A percentile compares a stretch with the other conserved stretches of the same genome.
These are phyloP conservation scores for Psococerastis gibbosa DNA, from an alignment of 2,888 invertebrate genomes.

Conservation along the genomic window DNA sequence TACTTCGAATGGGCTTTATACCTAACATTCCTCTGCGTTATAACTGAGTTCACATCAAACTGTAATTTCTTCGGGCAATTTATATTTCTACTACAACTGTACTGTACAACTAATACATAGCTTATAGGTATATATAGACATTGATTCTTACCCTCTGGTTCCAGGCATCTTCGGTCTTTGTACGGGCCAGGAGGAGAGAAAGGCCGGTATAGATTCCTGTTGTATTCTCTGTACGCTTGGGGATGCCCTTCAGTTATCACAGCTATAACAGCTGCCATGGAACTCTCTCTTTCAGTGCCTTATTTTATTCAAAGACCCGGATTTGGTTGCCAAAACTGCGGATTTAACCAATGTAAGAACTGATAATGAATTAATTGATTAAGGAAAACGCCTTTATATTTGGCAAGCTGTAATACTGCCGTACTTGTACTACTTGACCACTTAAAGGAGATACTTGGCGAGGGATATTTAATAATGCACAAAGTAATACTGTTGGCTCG, in stretches of 20 bases:
- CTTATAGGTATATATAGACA: too few species aligned
- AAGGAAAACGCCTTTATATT: too few species aligned
- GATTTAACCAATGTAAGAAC: neutral
- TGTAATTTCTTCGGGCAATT: neutral
- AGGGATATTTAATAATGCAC: too few species aligned
- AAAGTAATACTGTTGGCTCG: too few species aligned
- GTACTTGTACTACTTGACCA: too few species aligned
- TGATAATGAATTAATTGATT: too few species aligned
- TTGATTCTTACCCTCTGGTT: too few species aligned
- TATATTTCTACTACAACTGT: neutral
- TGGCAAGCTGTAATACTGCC: too few species aligned
- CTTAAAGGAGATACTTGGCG: too few species aligned
- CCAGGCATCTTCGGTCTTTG: neutral
- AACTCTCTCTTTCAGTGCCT: neutral
- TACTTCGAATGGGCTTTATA: too few species aligned
- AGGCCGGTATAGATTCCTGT: neutral
- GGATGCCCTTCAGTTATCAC: slow-evolving; percentile 1
- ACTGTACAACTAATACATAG: too few species aligned
- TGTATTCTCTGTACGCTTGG: slow-evolving; percentile 7
- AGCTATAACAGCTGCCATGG: slow-evolving; percentile 5
- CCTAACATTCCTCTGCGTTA: neutral
- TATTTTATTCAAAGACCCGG: neutral
- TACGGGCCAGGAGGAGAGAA: neutral
- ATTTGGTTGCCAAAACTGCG: slow-evolving; percentile 6
- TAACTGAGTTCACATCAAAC: neutral